Percentiles rank a stretch among this genome's conserved stretches.
These are phyloP conservation scores for Sericinus montela DNA, from an alignment of 2,888 invertebrate genomes.

Conservation along the genomic window DNA sequence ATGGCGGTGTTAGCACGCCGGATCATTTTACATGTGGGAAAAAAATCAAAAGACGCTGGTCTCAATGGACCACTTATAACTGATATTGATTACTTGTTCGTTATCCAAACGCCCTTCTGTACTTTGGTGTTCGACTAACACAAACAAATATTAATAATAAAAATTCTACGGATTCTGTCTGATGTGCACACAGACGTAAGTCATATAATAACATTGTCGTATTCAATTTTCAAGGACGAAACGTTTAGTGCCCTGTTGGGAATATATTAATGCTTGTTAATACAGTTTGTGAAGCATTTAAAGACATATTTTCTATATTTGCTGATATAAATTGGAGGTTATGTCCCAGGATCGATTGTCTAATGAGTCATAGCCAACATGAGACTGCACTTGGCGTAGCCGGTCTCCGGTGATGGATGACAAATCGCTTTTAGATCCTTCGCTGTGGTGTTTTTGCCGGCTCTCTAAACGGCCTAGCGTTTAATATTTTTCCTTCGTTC, in stretches of 20 bases:
- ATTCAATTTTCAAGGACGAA: conserved; percentile 30
- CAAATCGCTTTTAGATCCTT: conserved; percentile 64
- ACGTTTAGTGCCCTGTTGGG: conserved; percentile 13
- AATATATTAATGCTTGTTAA: conserved; percentile 20
- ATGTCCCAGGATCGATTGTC: conserved; percentile 61
- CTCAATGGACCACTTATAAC: conserved; percentile 37
- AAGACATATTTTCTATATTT: conserved; percentile 22
- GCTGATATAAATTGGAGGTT: conserved; percentile 23
- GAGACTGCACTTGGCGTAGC: conserved; percentile 68
- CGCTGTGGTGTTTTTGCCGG: conserved; percentile 45
- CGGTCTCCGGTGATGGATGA: conserved; percentile 63
- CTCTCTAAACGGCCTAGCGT: conserved; percentile 44
- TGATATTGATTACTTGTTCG: conserved; percentile 35
- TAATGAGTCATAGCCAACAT: conserved; percentile 71
- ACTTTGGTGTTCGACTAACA: background rate
- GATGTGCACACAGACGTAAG: conserved; percentile 7
- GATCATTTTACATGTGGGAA: conserved; percentile 49
- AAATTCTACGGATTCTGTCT: background rate
- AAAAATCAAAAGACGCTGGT: conserved; percentile 31
- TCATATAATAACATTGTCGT: background rate
- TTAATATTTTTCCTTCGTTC: conserved; percentile 33
- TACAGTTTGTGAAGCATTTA: conserved; percentile 21
- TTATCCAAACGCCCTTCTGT: conserved; percentile 18
- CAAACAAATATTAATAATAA: background rate
- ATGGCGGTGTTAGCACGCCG: conserved; percentile 24